A percentile compares a stretch with the other conserved stretches of the same genome.
These are phyloP conservation scores for Castor canadensis DNA, from an alignment of 2,113 vertebrate genomes.

Conservation along the genomic window DNA sequence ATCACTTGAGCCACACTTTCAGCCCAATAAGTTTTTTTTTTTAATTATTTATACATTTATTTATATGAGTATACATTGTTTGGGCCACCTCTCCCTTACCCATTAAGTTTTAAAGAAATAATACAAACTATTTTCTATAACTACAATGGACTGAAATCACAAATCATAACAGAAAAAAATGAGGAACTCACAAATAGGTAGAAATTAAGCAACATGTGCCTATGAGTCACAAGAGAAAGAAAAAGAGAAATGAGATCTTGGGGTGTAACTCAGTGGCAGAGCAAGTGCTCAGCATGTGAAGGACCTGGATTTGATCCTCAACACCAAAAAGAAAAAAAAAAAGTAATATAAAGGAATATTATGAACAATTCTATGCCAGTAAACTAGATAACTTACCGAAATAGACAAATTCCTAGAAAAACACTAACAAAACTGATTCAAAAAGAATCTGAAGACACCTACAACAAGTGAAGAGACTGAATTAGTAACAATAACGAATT, in stretches of 20 bases:
- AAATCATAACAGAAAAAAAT: background rate
- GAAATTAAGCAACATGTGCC: background rate
- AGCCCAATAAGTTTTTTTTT: too few relatives aligned
- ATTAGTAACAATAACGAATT: background rate
- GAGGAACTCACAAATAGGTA: background rate
- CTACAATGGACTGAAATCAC: background rate
- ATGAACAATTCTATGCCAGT: background rate
- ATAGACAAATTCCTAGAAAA: background rate
- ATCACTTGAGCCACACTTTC: too few relatives aligned
- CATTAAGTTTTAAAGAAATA: slow-evolving; percentile 22
- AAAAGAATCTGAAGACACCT: background rate
- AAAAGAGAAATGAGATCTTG: background rate
- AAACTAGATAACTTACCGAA: background rate
- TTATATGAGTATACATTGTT: too few relatives aligned
- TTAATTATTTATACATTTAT: too few relatives aligned
- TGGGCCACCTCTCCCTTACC: too few relatives aligned
- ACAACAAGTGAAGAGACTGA: background rate
- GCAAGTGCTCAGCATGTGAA: too few relatives aligned
- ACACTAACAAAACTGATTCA: background rate
- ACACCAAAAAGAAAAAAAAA: background rate
- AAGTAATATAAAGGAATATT: background rate
- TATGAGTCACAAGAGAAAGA: background rate
- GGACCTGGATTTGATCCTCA: too few relatives aligned
- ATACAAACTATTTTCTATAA: background rate
- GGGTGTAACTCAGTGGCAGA: background rate